Evolutionary conservation across 2,113 vertebrate genomes (phyloP).

Genomic region (Gorsachius goisagi): DNA sequence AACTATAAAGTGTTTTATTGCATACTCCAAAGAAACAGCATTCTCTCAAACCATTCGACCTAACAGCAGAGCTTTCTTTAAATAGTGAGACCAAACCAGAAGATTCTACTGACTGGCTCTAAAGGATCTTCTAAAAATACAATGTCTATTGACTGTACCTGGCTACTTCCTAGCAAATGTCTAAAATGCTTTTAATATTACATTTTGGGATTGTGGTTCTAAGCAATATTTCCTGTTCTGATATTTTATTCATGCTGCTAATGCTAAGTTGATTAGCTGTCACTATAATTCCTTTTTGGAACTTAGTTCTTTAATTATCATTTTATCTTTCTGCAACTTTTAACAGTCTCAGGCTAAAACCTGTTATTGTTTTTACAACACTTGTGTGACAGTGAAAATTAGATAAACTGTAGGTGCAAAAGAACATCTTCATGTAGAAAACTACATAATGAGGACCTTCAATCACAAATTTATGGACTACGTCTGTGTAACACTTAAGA

Average conservation of each 20-base stretch:
- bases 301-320: background rate
- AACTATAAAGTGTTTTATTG: background rate
- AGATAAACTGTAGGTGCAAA: background rate
- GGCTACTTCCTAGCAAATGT: background rate
- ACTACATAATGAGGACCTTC: background rate
- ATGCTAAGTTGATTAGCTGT: constrained; percentile 18
- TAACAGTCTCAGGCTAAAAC: background rate
- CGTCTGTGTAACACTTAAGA: background rate
- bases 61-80: background rate
- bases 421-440: background rate
- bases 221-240: constrained; percentile 29
- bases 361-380: background rate
- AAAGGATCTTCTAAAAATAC: constrained; percentile 19
- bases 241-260: constrained; percentile 55
- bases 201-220: constrained; percentile 27
- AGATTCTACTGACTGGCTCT: background rate
- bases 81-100: background rate
- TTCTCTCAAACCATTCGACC: background rate
- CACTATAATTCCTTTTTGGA: constrained; percentile 1
- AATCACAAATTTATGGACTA: background rate
- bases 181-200: background rate
- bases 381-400: background rate
- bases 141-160: background rate
- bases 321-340: background rate
- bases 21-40: background rate